Conservation (phyloP, 2,113 vertebrate genomes). For the Istiophorus platypterus region DNA sequence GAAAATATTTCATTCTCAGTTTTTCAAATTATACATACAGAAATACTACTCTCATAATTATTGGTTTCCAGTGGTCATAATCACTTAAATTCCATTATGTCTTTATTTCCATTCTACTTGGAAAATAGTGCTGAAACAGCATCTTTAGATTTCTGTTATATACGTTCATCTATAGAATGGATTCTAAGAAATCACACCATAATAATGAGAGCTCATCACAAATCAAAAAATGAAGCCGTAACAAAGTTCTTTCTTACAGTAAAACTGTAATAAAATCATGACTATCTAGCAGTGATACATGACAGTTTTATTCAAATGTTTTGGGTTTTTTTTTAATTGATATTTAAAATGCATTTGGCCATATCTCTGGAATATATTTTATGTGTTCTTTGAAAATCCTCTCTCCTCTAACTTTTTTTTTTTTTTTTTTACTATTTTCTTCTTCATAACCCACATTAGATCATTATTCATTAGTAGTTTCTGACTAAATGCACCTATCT, state of each 20-base stretch:
- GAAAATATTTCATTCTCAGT: constrained; percentile 46
- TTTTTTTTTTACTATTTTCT: constrained; percentile 44
- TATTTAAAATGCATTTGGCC: constrained; percentile 77
- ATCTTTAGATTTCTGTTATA: constrained; percentile 55
- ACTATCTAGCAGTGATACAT: constrained; percentile 71
- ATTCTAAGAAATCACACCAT: constrained; percentile 62
- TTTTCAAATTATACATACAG: constrained; percentile 32
- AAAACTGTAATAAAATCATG: constrained; percentile 75
- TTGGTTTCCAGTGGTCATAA: constrained; percentile 59
- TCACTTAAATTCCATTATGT: constrained; percentile 56
- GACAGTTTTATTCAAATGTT: constrained; percentile 73
- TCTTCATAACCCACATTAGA: constrained; percentile 55
- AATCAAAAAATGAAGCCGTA: constrained; percentile 64
- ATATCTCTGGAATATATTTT: constrained; percentile 52
- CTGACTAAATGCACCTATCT: constrained; percentile 14
- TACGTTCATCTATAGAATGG: constrained; percentile 57
- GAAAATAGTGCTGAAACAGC: constrained; percentile 68
- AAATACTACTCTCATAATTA: constrained; percentile 58
- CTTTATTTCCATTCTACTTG: constrained; percentile 60
- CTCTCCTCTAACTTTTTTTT: constrained; percentile 18
- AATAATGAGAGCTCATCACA: constrained; percentile 74
- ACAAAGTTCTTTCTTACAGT: constrained; percentile 75
- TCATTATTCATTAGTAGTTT: constrained; percentile 40
- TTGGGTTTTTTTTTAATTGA: too few relatives aligned
- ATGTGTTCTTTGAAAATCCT: constrained; percentile 58